These are phyloP conservation scores for Pachyramphus minor DNA, from an alignment of 2,113 vertebrate species.

Conservation along the genomic window DNA sequence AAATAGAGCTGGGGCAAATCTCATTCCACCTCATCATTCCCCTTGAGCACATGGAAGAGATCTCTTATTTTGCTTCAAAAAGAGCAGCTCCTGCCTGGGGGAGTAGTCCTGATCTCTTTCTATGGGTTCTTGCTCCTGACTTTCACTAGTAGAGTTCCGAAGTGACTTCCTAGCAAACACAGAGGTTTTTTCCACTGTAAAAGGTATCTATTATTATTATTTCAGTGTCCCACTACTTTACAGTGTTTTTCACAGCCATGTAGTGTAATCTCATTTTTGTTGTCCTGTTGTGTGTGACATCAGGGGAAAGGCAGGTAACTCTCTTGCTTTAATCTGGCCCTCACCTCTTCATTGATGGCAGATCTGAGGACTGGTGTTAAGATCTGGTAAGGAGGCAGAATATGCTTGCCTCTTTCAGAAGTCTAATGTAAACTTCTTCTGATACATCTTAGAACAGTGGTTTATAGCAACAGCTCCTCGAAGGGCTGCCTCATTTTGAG, in stretches of 20 bases:
- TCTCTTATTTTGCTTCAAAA: background rate
- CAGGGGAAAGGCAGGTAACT: background rate
- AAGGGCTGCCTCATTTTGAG: background rate
- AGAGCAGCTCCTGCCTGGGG: background rate
- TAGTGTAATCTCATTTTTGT: background rate
- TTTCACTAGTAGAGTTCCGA: background rate
- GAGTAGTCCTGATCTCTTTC: background rate
- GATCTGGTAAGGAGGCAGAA: background rate
- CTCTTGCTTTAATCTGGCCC: background rate
- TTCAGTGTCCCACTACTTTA: background rate
- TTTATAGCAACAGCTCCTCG: background rate
- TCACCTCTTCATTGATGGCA: background rate
- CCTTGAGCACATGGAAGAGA: background rate
- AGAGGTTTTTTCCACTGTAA: accelerated
- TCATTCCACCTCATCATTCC: background rate
- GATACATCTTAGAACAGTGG: background rate
- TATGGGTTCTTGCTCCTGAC: background rate
- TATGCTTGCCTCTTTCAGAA: background rate
- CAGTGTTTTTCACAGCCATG: background rate
- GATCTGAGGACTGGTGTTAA: background rate
- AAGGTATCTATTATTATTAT: background rate
- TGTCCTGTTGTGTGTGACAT: background rate
- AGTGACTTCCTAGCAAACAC: background rate
- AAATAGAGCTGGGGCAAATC: background rate
- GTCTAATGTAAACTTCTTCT: background rate